Conservation (phyloP, 2,113 vertebrate genomes). For the Scartelaos histophorus region DNA sequence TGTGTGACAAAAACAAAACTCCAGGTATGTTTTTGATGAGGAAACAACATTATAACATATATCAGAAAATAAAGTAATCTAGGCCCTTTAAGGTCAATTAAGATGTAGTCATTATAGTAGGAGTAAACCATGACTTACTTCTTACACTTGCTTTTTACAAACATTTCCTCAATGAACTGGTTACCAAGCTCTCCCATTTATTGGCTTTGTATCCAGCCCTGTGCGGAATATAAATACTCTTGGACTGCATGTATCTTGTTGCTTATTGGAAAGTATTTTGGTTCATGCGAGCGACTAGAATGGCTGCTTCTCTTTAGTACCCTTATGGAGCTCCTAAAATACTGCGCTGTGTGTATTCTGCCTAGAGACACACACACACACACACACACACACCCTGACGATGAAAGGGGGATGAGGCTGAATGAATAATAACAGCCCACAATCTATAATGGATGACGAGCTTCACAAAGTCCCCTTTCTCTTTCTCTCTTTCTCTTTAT, state of each 20-base stretch:
- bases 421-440: slow-evolving; percentile 56
- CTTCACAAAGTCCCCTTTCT: slow-evolving; percentile 56
- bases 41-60: too few relatives aligned
- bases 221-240: neutral
- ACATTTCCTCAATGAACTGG: neutral
- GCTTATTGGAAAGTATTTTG: slow-evolving; percentile 13
- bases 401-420: slow-evolving; percentile 55
- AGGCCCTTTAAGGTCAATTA: too few relatives aligned
- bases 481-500: slow-evolving; percentile 9
- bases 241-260: neutral
- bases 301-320: slow-evolving; percentile 29
- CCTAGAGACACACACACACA: slow-evolving; percentile 60
- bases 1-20: too few relatives aligned
- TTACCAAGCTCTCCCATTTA: neutral
- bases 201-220: neutral
- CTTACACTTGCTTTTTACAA: neutral
- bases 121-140: too few relatives aligned
- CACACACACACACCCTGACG: slow-evolving; percentile 48
- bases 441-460: slow-evolving; percentile 71
- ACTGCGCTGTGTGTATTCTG: slow-evolving; percentile 57
- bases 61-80: too few relatives aligned
- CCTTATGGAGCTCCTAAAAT: slow-evolving; percentile 56
- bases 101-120: too few relatives aligned
- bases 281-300: neutral
- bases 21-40: too few relatives aligned